A percentile compares a stretch with the other conserved stretches of the same genome.
These are phyloP conservation scores for Puffinus mauretanicus DNA, from an alignment of 2,113 vertebrate species.

Conservation along the genomic window DNA sequence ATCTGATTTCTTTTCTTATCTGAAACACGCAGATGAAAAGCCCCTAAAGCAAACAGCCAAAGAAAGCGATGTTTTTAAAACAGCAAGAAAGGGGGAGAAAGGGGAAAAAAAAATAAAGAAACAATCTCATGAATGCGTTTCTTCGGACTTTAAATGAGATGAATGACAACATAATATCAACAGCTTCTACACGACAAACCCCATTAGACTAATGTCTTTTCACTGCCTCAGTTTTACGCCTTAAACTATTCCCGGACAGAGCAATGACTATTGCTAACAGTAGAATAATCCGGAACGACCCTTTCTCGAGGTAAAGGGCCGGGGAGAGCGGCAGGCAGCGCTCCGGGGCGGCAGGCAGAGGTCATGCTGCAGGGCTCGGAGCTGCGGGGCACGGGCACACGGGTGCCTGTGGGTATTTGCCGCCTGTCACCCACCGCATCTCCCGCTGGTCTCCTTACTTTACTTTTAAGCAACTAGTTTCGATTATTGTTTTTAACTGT, in stretches of 20 bases:
- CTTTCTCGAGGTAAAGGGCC: neutral
- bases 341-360: neutral
- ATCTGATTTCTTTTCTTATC: constrained; percentile 80
- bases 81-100: constrained; percentile 71
- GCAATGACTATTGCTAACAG: neutral
- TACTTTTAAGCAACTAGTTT: neutral
- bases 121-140: constrained; percentile 82
- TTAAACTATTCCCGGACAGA: neutral
- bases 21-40: constrained; percentile 76
- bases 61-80: constrained; percentile 74
- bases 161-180: constrained; percentile 74
- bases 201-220: constrained; percentile 66
- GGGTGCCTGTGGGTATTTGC: neutral
- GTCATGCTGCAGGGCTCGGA: neutral
- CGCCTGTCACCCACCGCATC: neutral
- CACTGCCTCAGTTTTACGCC: constrained; percentile 49
- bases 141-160: constrained; percentile 70
- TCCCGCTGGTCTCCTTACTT: neutral
- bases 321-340: neutral
- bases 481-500: neutral
- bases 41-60: constrained; percentile 85
- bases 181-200: constrained; percentile 63
- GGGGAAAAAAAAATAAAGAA: constrained; percentile 73
- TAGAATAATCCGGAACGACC: constrained; percentile 39
- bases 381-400: neutral